Evolutionary conservation across 2,888 invertebrate species (phyloP).

Genomic region (Amorpha juglandis): DNA sequence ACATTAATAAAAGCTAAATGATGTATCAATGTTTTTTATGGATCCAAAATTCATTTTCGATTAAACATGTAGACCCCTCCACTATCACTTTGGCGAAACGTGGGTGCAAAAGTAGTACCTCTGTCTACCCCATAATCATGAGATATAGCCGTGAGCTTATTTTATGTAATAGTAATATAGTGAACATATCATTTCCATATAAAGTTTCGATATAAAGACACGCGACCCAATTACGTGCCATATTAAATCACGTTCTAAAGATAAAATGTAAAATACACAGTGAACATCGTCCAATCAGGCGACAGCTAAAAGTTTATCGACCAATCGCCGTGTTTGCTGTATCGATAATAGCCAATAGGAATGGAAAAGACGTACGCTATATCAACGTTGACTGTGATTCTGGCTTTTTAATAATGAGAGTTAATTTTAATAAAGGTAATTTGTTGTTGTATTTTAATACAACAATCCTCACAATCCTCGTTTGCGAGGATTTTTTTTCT

Average conservation of each 20-base stretch:
- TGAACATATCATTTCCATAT: conserved; percentile 6
- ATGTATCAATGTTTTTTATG: no score
- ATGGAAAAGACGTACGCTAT: conserved; percentile 30
- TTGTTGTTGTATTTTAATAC: background rate
- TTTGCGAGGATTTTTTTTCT: no score
- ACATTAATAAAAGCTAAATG: no score
- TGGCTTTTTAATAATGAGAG: background rate
- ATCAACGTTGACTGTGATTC: conserved; percentile 21
- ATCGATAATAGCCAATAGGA: conserved; percentile 26
- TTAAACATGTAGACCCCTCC: no score
- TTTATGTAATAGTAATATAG: background rate
- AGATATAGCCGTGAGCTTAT: background rate
- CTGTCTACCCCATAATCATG: background rate
- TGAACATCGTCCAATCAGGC: conserved; percentile 44
- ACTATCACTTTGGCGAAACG: background rate
- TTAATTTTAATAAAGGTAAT: background rate
- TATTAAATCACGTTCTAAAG: conserved; percentile 35
- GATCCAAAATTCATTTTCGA: no score
- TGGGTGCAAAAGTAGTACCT: background rate
- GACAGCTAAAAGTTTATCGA: conserved; percentile 49
- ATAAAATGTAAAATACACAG: conserved; percentile 23
- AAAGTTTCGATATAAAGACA: conserved; percentile 6
- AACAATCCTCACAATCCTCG: no score
- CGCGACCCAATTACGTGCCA: conserved; percentile 36
- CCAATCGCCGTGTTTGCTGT: conserved; percentile 40